These are phyloP conservation scores for Phataginus tetradactyla DNA, from an alignment of 2,797 vertebrate genomes.

Conservation along the genomic window DNA sequence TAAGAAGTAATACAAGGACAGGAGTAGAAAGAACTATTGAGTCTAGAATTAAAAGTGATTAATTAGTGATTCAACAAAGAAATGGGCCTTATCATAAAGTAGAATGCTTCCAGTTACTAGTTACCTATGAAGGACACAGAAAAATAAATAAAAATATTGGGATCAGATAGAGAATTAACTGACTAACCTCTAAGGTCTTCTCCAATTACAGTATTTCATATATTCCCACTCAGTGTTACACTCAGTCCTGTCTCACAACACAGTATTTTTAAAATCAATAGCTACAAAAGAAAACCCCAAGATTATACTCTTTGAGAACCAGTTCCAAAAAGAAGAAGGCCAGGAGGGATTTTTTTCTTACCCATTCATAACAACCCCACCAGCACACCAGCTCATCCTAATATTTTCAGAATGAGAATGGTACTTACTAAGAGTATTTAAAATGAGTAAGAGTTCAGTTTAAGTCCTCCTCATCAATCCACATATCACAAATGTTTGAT, in stretches of 20 bases:
- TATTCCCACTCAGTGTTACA: neutral
- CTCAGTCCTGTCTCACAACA: neutral
- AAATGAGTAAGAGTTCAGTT: neutral
- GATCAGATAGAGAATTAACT: neutral
- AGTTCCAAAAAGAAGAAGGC: neutral
- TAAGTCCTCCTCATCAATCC: neutral
- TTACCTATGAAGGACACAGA: neutral
- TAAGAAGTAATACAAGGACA: neutral
- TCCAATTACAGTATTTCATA: neutral
- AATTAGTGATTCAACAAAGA: neutral
- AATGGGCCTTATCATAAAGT: neutral
- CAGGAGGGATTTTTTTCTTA: neutral
- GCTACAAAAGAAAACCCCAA: neutral
- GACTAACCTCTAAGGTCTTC: neutral
- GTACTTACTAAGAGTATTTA: neutral
- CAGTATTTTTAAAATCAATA: neutral
- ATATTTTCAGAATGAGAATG: slow-evolving; percentile 30
- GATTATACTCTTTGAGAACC: neutral
- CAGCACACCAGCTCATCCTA: neutral
- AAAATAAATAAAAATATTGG: neutral
- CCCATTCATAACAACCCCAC: neutral
- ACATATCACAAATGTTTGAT: neutral
- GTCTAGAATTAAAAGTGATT: neutral
- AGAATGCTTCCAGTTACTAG: neutral
- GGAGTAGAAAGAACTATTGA: neutral